A percentile compares a stretch with the other conserved stretches of the same genome.
phyloP scores from a whole-genome alignment of 2,113 vertebrate genomes.

The Sphyrna mokarran region DNA sequence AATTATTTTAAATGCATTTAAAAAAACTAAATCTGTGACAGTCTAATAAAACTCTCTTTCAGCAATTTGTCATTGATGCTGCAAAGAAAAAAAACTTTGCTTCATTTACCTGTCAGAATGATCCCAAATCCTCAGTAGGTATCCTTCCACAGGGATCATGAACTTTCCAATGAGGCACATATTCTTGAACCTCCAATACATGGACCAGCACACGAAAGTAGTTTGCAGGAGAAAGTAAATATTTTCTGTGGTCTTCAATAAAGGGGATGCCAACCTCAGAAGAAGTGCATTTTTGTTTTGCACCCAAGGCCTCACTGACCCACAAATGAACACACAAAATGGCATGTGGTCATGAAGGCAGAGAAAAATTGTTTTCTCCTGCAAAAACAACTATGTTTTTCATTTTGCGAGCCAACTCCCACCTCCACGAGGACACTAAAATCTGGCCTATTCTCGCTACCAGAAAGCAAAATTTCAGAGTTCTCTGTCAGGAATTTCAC shows the following conservation, averaged over 20 bases:
- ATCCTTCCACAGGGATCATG: neutral
- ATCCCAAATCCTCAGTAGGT: neutral
- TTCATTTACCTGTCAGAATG: neutral
- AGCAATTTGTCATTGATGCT: neutral
- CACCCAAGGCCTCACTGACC: too few relatives aligned
- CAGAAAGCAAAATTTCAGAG: neutral
- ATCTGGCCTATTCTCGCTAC: neutral
- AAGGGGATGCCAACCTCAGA: neutral
- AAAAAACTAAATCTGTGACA: neutral
- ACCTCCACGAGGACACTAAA: too few relatives aligned
- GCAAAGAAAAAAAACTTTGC: neutral
- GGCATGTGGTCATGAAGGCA: neutral
- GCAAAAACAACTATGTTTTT: neutral
- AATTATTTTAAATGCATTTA: neutral
- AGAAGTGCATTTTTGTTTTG: neutral
- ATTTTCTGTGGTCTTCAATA: neutral
- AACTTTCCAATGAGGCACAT: neutral
- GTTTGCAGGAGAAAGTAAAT: neutral
- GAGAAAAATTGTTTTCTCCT: neutral
- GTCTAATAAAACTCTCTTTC: neutral
- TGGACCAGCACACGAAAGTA: too few relatives aligned
- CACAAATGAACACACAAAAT: neutral
- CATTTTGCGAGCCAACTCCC: neutral
- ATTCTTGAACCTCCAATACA: too few relatives aligned
- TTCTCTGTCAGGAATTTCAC: neutral